Evolutionary conservation across 2,888 invertebrate genomes (phyloP), one percentile per base, ranked within the genome.

Genomic region (Eumacrocentrus americanus): DNA sequence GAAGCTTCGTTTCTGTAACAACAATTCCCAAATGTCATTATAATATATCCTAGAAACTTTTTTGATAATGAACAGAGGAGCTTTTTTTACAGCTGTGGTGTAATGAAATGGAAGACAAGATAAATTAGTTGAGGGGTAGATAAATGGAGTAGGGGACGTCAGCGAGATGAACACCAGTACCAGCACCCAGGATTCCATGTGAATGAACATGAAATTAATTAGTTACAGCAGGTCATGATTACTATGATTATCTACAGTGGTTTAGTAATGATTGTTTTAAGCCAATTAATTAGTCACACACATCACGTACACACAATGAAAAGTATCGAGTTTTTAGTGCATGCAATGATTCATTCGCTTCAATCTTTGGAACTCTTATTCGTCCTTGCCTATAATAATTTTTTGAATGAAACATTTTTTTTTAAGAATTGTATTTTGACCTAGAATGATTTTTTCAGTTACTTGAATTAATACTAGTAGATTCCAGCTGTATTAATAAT

Each of bases 1-100:
- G 87, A 88, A 87, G 91, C 91, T 92, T 94, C 94, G 91, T 94
- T 93, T 93, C 94, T 94, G 84, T 68, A 84, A 81, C 72, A 71
- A 69, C 46, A 64, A 58, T 65, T 65, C 58, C 37, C n/a, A n/a
- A n/a, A n/a, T n/a, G n/a, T n/a, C n/a, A n/a, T n/a, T n/a, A n/a
- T n/a, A n/a, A n/a, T n/a, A n/a, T n/a, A n/a, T n/a, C n/a, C n/a
- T n/a, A n/a, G n/a, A n/a, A n/a, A 16, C 23, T 52, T 40, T 51
- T 16, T 51, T 12, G n/a, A n/a, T n/a, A n/a, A 35, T 14, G 20
- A 42, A 14, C 42, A 11, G 16, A 42, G 18, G 11, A 18, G 11
- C 18, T 16, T 52, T 53, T 55, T 47, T 38, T 53, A 57, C 54
- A 46, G 47, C 38, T 46, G 35, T n/a, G 48, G 42, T 18, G 23